Percentiles rank a stretch among this genome's conserved stretches.
phyloP scores from a whole-genome alignment of 2,888 invertebrate genomes.

The Acrobasis repandana region DNA sequence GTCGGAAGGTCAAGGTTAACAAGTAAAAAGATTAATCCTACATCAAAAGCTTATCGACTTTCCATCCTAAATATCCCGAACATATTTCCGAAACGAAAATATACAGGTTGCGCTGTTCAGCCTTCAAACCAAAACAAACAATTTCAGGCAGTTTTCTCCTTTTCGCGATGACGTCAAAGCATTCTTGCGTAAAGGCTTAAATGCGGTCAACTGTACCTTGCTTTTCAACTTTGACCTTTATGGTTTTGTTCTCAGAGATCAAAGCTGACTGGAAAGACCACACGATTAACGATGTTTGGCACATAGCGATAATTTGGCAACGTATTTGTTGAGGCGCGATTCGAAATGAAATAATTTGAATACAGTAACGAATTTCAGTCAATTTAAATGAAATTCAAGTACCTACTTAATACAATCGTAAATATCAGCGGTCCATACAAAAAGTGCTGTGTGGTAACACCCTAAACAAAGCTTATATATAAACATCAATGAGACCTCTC shows the following conservation, averaged over 20 bases:
- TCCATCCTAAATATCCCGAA: background rate
- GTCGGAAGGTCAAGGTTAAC: background rate
- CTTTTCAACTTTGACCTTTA: constrained; percentile 17
- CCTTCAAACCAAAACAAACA: constrained; percentile 27
- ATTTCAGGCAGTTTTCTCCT: background rate
- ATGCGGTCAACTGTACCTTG: background rate
- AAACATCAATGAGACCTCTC: too few relatives aligned
- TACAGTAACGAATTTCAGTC: background rate
- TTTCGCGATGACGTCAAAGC: constrained; percentile 34
- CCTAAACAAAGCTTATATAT: too few relatives aligned
- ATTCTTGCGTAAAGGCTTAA: constrained; percentile 12
- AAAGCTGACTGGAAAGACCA: background rate
- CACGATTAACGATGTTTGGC: constrained; percentile 1
- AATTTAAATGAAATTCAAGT: too few relatives aligned
- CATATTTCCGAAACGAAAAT: background rate
- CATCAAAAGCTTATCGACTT: background rate
- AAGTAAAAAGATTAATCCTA: background rate
- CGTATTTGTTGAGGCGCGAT: constrained; percentile 7
- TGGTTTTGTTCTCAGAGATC: background rate
- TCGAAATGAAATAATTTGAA: background rate
- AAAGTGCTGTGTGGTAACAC: too few relatives aligned
- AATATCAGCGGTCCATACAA: too few relatives aligned
- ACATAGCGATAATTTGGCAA: background rate
- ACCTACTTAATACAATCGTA: too few relatives aligned
- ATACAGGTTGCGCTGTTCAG: background rate